These are phyloP conservation scores for Otis tarda DNA, from an alignment of 2,113 vertebrate genomes.

Conservation along the genomic window DNA sequence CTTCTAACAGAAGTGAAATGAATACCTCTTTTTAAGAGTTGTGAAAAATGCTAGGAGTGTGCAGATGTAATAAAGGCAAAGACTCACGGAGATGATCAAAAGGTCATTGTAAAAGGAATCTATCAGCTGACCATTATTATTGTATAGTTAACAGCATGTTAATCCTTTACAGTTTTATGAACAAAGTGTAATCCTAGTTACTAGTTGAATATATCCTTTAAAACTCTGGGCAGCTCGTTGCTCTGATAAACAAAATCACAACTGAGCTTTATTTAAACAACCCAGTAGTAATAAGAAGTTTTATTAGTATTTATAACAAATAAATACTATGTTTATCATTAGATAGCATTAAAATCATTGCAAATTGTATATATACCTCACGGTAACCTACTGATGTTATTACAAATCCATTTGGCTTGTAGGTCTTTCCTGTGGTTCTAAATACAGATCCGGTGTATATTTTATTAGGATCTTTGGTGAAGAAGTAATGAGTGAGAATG, in stretches of 20 bases:
- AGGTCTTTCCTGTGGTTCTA: slow-evolving; percentile 12
- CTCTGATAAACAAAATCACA: neutral
- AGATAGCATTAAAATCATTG: slow-evolving; percentile 6
- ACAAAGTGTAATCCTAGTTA: neutral
- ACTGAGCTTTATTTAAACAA: neutral
- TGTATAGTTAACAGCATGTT: neutral
- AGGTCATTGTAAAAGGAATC: neutral
- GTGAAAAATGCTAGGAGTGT: neutral
- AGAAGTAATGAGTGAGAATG: neutral
- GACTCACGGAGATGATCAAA: neutral
- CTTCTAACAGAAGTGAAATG: neutral
- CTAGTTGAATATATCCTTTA: neutral
- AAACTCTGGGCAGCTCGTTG: neutral
- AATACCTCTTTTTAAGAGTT: neutral
- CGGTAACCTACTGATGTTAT: neutral
- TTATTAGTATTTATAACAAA: neutral
- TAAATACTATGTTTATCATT: neutral
- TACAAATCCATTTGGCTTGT: slow-evolving; percentile 12
- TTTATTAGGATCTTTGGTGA: slow-evolving; percentile 1
- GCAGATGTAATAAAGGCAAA: neutral
- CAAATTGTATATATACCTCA: neutral
- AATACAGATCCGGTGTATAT: neutral
- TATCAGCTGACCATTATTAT: neutral
- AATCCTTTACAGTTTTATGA: neutral
- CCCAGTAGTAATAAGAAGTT: neutral